phyloP scores from a whole-genome alignment of 2,888 invertebrate genomes.

The Conomelus anceps region DNA sequence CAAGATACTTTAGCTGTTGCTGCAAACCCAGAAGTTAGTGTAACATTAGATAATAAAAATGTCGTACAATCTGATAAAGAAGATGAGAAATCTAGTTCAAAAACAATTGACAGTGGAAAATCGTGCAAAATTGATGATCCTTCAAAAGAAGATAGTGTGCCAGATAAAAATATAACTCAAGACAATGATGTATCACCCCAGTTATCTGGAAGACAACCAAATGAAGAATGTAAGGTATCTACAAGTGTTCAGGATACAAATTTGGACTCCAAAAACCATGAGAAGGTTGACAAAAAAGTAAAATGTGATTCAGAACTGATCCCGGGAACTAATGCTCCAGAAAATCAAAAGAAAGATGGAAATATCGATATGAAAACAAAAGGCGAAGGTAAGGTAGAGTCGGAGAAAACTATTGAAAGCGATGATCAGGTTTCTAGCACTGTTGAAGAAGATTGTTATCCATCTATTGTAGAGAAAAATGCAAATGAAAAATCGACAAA shows the following conservation, averaged over 20 bases:
- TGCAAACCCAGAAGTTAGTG: neutral
- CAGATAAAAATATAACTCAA: neutral
- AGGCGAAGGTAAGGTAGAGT: neutral
- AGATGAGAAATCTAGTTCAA: neutral
- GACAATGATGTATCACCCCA: neutral
- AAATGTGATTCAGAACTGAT: no score
- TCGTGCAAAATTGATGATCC: neutral
- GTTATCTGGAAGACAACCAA: neutral
- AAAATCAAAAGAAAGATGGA: neutral
- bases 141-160: neutral
- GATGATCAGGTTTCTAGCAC: neutral
- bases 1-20: neutral
- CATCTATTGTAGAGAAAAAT: no score
- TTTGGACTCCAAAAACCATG: neutral
- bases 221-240: neutral
- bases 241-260: neutral
- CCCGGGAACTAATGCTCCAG: neutral
- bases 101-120: neutral
- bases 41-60: neutral
- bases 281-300: neutral
- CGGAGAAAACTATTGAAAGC: neutral
- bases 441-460: no score
- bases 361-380: neutral
- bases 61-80: neutral
- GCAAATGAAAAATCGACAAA: neutral